Percentiles rank a stretch among this genome's conserved stretches.
Conservation (phyloP, 2,888 invertebrate genomes). For the Watsonalla binaria region DNA sequence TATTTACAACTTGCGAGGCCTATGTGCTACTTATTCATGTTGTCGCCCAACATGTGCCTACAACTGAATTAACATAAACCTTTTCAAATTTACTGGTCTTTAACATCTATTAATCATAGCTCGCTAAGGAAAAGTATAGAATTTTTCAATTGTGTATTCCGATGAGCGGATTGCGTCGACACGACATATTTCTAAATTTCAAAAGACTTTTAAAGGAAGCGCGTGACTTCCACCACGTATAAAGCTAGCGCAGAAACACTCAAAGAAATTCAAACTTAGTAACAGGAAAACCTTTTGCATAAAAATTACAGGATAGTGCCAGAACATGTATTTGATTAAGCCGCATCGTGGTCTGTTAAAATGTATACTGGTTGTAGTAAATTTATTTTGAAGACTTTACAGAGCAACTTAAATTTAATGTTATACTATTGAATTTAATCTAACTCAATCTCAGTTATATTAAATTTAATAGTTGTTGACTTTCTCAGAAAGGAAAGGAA, state of each 20-base stretch:
- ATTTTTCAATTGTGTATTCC: constrained; percentile 1
- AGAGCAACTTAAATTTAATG: too few species aligned
- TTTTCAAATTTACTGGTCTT: background rate
- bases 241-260: constrained; percentile 1
- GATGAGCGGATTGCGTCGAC: constrained; percentile 1
- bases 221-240: constrained; percentile 3
- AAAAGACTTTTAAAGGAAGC: background rate
- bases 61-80: background rate
- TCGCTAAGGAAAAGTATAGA: background rate
- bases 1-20: too few species aligned
- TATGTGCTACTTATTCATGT: background rate
- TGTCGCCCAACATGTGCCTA: background rate
- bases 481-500: constrained; percentile 22
- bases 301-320: too few species aligned
- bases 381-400: too few species aligned
- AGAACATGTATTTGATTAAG: too few species aligned
- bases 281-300: background rate
- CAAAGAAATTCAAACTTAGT: constrained; percentile 2
- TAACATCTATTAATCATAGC: constrained; percentile 1
- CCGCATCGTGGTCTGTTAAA: too few species aligned
- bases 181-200: background rate
- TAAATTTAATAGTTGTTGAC: background rate
- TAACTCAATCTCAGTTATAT: too few species aligned
- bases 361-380: too few species aligned
- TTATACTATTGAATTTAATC: too few species aligned